Evolutionary conservation across 2,888 invertebrate genomes (phyloP).

Genomic region (Parnassius mnemosyne): DNA sequence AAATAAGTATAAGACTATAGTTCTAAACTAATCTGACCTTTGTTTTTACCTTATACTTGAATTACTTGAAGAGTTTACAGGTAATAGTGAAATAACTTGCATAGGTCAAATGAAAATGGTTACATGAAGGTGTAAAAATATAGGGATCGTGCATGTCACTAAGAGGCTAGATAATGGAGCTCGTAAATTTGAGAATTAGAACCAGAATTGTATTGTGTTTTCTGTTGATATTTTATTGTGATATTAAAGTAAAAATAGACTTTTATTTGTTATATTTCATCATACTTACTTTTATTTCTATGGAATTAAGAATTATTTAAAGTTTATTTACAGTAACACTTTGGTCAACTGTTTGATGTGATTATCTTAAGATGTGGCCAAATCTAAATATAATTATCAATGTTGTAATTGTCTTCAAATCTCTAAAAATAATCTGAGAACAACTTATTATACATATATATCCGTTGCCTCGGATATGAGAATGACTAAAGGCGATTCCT

Average conservation of each 20-base stretch:
- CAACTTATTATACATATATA: too few relatives aligned
- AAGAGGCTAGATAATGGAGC: constrained; percentile 19
- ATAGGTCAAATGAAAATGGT: constrained; percentile 19
- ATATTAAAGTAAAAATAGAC: background rate
- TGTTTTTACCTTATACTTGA: background rate
- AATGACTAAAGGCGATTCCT: too few relatives aligned
- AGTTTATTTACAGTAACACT: too few relatives aligned
- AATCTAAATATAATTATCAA: too few relatives aligned
- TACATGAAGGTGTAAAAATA: constrained; percentile 21
- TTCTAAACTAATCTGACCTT: background rate
- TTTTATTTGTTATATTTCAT: too few relatives aligned
- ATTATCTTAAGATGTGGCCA: too few relatives aligned
- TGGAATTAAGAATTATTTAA: too few relatives aligned
- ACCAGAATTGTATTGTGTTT: constrained; percentile 12
- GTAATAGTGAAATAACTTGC: background rate
- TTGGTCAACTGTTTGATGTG: too few relatives aligned
- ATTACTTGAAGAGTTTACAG: background rate
- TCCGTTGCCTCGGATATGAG: too few relatives aligned
- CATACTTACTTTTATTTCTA: too few relatives aligned
- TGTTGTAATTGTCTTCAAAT: too few relatives aligned
- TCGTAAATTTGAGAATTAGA: constrained; percentile 24
- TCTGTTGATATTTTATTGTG: constrained; percentile 5
- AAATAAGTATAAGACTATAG: constrained; percentile 1
- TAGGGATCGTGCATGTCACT: constrained; percentile 14
- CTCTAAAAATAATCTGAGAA: too few relatives aligned